Base-by-base conservation (phyloP, 2,113 vertebrate genomes). In the Actenoides hombroni region DNA sequence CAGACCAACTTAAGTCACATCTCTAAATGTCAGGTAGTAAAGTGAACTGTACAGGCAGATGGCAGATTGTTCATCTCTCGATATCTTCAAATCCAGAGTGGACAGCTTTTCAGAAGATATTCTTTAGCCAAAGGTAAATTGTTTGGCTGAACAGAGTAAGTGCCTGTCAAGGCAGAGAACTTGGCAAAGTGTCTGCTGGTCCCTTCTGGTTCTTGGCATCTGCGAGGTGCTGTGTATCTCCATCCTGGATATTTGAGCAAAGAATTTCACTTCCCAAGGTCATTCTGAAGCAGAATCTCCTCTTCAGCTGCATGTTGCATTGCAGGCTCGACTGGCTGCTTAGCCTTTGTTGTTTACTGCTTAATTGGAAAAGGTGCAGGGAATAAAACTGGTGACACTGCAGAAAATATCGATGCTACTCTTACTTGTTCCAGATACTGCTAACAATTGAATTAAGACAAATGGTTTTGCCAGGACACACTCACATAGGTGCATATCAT, bases 1-100 rank as follows among this genome's bases (percentile, higher is more conserved):
- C 69, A 82, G 68, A 11, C 80, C 67, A 86, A 56, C 56, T 81
- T 44, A 42, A 96, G 84, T 56, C 73, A 26, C 40, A 33, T 85
- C 70, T 93, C 73, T 69, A 63, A 94, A 95, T 93, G 87, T 90
- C 75, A 92, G 54, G 56, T 51, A 54, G 87, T 86, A 57, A 95
- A 96, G 87, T 90, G 75, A 85, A 76, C 75, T 6, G 10, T 63
- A 23, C 11, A 49, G 89, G 63, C 61, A 94, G 92, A 82, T 46
- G 40, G 67, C 65, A 91, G 92, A 80, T 95, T 89, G 57, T 87
- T 87, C 59, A 54, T 91, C 28, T 86, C 86, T 70, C 0, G 0
- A 0, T 82, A 35, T 49, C 71, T 74, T 92, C 70, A 71, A 40
- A 73, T 60, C 16, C 8, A 2, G 69, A 57, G 69, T 40, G 56